Evolutionary conservation across 2,113 vertebrate genomes (phyloP), one percentile per base, ranked within the genome.

Genomic region (Enhydra lutris): DNA sequence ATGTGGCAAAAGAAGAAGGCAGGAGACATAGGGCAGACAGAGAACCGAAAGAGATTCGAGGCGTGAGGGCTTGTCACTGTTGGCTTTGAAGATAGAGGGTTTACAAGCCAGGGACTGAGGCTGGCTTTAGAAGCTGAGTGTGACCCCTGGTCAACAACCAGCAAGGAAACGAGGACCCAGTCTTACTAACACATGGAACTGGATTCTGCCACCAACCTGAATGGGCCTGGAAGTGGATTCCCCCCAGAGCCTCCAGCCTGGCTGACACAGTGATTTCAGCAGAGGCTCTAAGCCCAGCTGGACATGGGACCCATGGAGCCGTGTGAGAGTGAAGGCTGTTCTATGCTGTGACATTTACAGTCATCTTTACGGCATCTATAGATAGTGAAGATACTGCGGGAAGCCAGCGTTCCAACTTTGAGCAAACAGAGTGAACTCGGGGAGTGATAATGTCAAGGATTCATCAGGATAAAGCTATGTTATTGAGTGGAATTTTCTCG

Each of bases 341-440:
- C 73, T 45, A 92, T 67, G 13, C 12, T 82, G 61, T 18, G 57
- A 59, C 50, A 39, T 65, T 82, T 81, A 36, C 1, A 1, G 34
- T 78, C 45, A 85, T 81, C 81, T 7, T 87, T 83, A 71, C 0
- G 67, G 17, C 45, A 79, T 69, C 80, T 52, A 23, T 73, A 55
- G 73, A 73, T 92, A 97, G 73, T 0, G 1, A 95, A 26, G 18
- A 52, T 15, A 34, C 23, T 47, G n/a, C 59, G 14, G 31, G 71
- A 89, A 91, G 31, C 71, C 39, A 86, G 36, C 5, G 17, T 29
- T 55, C 26, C 82, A 86, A 42, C 39, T 85, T 31, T 29, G 29
- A 55, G 59, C 80, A 96, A 95, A 97, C 82, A 96, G 94, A 97
- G 94, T 89, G 74, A 98, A 98, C 89, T 96, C 31, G 59, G 29